Evolutionary conservation across 2,888 invertebrate species (phyloP), one percentile per base, ranked within the genome.

Genomic region (Pandemis corylana): DNA sequence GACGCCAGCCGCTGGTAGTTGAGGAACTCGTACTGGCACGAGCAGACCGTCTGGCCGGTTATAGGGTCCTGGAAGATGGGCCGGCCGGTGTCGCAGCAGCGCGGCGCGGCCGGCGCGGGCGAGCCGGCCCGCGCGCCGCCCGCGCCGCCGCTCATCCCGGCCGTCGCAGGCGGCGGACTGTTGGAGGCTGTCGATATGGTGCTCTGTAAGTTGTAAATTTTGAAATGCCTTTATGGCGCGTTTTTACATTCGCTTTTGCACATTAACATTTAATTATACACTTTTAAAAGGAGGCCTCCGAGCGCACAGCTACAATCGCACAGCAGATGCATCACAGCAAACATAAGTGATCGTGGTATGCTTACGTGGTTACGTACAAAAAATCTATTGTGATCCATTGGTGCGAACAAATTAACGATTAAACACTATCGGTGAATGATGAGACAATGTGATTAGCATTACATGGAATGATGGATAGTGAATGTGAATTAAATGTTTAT

Each of bases 71-170:
- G 97, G 95, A 97, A 98, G 89, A 98, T 96, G 79, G 98, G 97
- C 85, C 98, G 96, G 80, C 98, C 98, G 80, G 98, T 98, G 95
- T 98, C 98, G 95, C 98, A 98, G 95, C 98, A 98, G 84, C 98
- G 93, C 77, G 95, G 93, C 80, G 95, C 94, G 73, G 95, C 89
- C 76, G 95, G 92, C 72, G 94, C 89, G 64, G 95, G 91, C 78
- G 95, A 91, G 87, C 95, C 89, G 71, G 96, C 90, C 75, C 95
- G 90, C 77, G 95, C 82, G 89, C 95, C 89, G 85, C 86, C 93
- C 84, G 95, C 92, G 83, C 95, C 94, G 87, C 94, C 95, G 91
- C 95, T 90, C 94, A 94, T 91, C 80, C 95, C 92, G 92, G 95
- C 89, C 95, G 94, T 93, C 92, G 95, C 93, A 90, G 95, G 95